Evolutionary conservation across 2,797 vertebrate species (phyloP), one percentile per base, ranked within the genome.

Genomic region (Acropternis orthonyx): DNA sequence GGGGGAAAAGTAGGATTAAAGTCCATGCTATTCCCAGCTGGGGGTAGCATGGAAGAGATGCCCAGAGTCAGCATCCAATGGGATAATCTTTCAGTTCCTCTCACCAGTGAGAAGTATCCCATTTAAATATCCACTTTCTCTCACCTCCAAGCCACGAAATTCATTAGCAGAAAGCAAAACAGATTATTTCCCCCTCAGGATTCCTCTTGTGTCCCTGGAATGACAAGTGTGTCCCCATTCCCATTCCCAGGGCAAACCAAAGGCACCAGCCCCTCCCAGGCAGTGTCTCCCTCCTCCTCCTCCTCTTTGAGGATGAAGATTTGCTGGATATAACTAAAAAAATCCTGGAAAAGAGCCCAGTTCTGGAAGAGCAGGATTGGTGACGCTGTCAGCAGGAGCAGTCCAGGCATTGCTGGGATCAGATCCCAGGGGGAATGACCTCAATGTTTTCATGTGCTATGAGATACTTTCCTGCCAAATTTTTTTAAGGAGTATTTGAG

Each of bases 1-100:
- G 14, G 4, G 6, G 3, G 0, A 1, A 26, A 52, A 26, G 32
- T 0, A 2, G 12, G 14, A 44, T 21, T n/a, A 15, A 39, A 41
- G 13, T 10, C 28, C 9, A 4, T 0, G 0, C 13, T 55, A 16
- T 63, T 85, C 63, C 83, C 14, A 24, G n/a, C 7, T 44, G 32
- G 68, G 67, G 39, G 34, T 30, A 27, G 21, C 1, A 4, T 8
- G 37, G 59, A 66, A 67, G 37, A 30, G 43, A 28, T 89, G 51
- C 23, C 39, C n/a, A 24, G 46, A 55, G 27, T 34, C 23, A 14
- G 34, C 34, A 78, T 27, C 68, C 48, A 34, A 27, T 15, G 56
- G n/a, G 59, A 23, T 65, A 4, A n/a, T 36, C 14, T 34, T 75
- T 52, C 30, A 34, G 22, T 23, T 26, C 43, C 32, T 66, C 24